phyloP scores from a whole-genome alignment of 2,113 vertebrate species.

The Sinocyclocheilus maitianheensis region DNA sequence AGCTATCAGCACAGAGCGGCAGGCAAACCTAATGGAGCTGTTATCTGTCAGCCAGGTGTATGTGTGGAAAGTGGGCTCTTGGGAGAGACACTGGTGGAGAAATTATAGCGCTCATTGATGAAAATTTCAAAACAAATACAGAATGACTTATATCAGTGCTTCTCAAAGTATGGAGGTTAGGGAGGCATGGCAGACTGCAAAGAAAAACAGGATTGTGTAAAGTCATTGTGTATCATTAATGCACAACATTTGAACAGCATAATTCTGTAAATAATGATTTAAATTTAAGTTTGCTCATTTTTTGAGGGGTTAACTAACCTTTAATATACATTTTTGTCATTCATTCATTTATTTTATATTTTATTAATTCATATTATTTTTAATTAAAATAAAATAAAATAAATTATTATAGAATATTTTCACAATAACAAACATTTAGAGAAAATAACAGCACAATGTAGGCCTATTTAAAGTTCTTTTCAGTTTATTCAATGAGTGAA shows the following conservation, averaged over 20 bases:
- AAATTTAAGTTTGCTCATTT: too few species aligned
- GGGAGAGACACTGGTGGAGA: slow-evolving; percentile 40
- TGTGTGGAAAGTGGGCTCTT: slow-evolving; percentile 48
- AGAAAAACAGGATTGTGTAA: neutral
- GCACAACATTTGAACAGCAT: too few species aligned
- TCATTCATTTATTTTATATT: neutral
- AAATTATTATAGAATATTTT: too few species aligned
- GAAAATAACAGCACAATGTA: too few species aligned
- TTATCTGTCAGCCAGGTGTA: slow-evolving; percentile 60
- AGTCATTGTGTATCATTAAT: neutral
- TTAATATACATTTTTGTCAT: neutral
- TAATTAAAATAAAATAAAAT: too few species aligned
- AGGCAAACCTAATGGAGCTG: slow-evolving; percentile 58
- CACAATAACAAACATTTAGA: too few species aligned
- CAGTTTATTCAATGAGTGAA: too few species aligned
- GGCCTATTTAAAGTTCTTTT: too few species aligned
- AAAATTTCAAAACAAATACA: slow-evolving; percentile 41
- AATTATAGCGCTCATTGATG: slow-evolving; percentile 40
- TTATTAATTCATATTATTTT: too few species aligned
- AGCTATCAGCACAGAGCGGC: slow-evolving; percentile 58
- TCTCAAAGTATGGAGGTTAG: neutral
- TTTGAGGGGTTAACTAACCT: neutral
- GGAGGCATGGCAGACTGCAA: neutral
- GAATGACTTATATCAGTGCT: slow-evolving; percentile 12
- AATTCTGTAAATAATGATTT: too few species aligned